Base-by-base conservation (phyloP, 2,113 vertebrate species). In the Oncorhynchus nerka region DNA sequence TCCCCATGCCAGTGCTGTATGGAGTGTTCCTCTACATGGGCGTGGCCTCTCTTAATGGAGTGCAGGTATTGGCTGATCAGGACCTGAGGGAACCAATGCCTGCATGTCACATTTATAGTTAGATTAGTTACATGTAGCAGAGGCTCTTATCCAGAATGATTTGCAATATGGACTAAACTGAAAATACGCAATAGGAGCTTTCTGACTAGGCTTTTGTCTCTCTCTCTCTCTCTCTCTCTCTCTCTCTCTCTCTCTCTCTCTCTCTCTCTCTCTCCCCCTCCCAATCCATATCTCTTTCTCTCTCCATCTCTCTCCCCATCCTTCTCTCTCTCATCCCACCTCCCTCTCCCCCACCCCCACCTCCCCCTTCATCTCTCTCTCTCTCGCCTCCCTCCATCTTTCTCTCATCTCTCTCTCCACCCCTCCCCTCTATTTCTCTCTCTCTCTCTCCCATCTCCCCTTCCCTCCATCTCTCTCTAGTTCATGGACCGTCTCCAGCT, bases 401-500 rank as follows among this genome's bases (percentile, higher is more conserved):
- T 0, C 4, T 1, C 1, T 0, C 5, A 5, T 19, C 6, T 26
- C 26, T 39, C 34, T 39, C 34, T 39, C 8, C 8, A 12, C 9
- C 49, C 12, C 3, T 9, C 4, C 49, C 1, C 20, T 30, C 16
- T 15, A 2, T 39, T 4, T 75, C 20, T 57, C 55, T 16, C 20
- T 76, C n/a, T 57, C 55, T 15, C 5, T 70, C 0, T 3, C 39
- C 34, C 34, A 34, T 34, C 34, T 34, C 7, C 48, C 48, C 8
- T 13, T 49, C 48, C 2, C 20, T 30, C 15, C 28, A 32, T 70
- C 0, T 3, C 45, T 75, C 68, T 69, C 68, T 65, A 99, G 98
- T 99, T 99, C 85, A 99, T 99, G 97, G 98, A 99, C 79, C 96
- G 98, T 4, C 91, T 99, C 59, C 95, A 98, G 90, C 91, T 99